Conservation (phyloP, 2,888 invertebrate genomes). For the Brenthis daphne region DNA sequence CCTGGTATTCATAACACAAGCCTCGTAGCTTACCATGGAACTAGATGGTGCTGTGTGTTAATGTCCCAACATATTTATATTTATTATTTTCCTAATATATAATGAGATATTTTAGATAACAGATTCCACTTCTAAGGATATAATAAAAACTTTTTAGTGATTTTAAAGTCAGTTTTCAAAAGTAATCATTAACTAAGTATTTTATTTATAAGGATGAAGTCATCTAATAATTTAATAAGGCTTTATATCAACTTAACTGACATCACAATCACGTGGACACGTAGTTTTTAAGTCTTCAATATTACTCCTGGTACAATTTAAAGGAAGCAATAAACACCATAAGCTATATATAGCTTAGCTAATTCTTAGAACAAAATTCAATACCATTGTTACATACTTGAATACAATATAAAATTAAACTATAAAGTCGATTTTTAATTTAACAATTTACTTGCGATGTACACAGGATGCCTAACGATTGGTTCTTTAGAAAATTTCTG, state of each 20-base stretch:
- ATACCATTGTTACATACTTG: neutral
- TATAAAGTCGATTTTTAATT: conserved; percentile 19
- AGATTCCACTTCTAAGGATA: too few relatives aligned
- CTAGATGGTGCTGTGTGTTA: too few relatives aligned
- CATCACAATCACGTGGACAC: neutral
- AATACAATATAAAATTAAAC: conserved; percentile 2
- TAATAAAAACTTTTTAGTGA: too few relatives aligned
- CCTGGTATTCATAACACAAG: too few relatives aligned
- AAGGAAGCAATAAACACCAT: conserved; percentile 10
- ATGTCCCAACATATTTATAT: too few relatives aligned
- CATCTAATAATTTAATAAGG: neutral
- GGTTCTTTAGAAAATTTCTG: neutral
- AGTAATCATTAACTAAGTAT: too few relatives aligned
- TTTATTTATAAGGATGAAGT: too few relatives aligned
- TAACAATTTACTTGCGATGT: conserved; percentile 21
- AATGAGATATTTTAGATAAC: too few relatives aligned
- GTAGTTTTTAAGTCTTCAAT: neutral
- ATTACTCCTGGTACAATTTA: neutral
- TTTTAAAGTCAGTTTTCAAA: too few relatives aligned
- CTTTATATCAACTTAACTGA: neutral
- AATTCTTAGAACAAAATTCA: neutral
- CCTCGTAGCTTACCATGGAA: too few relatives aligned
- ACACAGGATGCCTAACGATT: conserved; percentile 14
- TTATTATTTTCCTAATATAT: too few relatives aligned
- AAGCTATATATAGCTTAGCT: neutral